Evolutionary conservation across 2,888 invertebrate species (phyloP).

Genomic region (Trissoscelio sp.): DNA sequence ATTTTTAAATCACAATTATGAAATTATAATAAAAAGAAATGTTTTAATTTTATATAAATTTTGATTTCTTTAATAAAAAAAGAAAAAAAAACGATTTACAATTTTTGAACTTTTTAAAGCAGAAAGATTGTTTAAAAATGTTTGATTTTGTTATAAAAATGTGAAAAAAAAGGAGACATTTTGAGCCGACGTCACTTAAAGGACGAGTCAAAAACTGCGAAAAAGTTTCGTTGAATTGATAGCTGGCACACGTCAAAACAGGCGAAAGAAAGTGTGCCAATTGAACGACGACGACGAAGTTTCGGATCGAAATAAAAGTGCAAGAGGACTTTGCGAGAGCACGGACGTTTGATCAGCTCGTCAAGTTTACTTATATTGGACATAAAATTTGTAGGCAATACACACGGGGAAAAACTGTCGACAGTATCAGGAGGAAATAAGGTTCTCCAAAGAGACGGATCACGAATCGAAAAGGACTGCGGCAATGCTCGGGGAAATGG

Average conservation of each 20-base stretch:
- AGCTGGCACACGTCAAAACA: constrained; percentile 32
- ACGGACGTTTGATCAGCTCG: constrained; percentile 45
- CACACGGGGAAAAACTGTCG: constrained; percentile 92
- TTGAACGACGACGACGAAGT: constrained; percentile 49
- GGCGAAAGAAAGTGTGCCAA: constrained; percentile 41
- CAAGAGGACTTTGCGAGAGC: too few relatives aligned
- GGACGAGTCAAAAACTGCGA: not conserved
- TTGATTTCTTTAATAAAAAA: too few relatives aligned
- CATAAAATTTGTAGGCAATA: constrained; percentile 86
- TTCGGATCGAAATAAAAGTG: constrained; percentile 44
- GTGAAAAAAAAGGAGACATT: not conserved
- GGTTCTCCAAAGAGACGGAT: constrained; percentile 87
- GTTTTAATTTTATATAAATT: too few relatives aligned
- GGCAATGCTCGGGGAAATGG: constrained; percentile 92
- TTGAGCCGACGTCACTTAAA: too few relatives aligned
- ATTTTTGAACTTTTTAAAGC: too few relatives aligned
- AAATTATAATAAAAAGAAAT: not conserved
- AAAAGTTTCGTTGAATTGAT: constrained; percentile 2
- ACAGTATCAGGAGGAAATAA: constrained; percentile 89
- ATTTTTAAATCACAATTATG: not conserved
- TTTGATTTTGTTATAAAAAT: too few relatives aligned
- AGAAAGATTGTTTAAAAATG: too few relatives aligned
- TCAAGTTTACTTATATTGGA: constrained; percentile 48
- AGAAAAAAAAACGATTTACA: too few relatives aligned
- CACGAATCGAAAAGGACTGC: constrained; percentile 89